Base-by-base conservation (phyloP, 2,888 invertebrate genomes). In the Noctua comes region DNA sequence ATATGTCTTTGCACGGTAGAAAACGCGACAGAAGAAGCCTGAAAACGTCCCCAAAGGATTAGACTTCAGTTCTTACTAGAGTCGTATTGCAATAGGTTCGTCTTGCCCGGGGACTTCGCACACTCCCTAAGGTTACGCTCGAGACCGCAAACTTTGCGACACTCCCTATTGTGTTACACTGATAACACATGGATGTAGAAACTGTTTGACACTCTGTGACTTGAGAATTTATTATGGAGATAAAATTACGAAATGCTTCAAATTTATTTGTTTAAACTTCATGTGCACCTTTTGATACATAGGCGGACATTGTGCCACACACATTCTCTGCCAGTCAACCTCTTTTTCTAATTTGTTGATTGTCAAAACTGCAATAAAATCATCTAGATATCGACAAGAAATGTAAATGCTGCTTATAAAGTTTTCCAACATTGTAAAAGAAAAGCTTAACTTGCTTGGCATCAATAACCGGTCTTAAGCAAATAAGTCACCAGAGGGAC, bases 141-240 rank as follows among this genome's bases (percentile, higher is more conserved):
- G 1, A 70, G 31, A 87, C 87, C 87, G 75, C 86, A 87, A 87
- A 87, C 70, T 87, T 82, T 59, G 75, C 75, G 65, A 73, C 73
- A 78, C 48, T 57, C 10, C 21, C 69, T 84, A 84, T 87, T 76
- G 78, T 77, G 69, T 82, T 84, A 76, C 84, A 62, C 24, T 24
- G 62, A 57, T 59, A 69, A 27, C 5, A 40, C 79, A 43, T 36
- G 27, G 71, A 83, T 66, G 43, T 66, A 66, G 43, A 66, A 66
- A 36, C 62, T 62, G 62, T 62, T 62, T 62, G 62, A 62, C 27
- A 59, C 18, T 16, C 27, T 59, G 59, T 62, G 59, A 62, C 59
- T 62, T 18, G 31, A 62, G 62, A 62, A 31, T 31, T 62, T 31
- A 62, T 31, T 31, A 31, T 31, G 31, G 1, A 62, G 18, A 31